A percentile compares a stretch with the other conserved stretches of the same genome.
Conservation (phyloP, 1,140 invertebrate species). For the Drosophila bocki region DNA sequence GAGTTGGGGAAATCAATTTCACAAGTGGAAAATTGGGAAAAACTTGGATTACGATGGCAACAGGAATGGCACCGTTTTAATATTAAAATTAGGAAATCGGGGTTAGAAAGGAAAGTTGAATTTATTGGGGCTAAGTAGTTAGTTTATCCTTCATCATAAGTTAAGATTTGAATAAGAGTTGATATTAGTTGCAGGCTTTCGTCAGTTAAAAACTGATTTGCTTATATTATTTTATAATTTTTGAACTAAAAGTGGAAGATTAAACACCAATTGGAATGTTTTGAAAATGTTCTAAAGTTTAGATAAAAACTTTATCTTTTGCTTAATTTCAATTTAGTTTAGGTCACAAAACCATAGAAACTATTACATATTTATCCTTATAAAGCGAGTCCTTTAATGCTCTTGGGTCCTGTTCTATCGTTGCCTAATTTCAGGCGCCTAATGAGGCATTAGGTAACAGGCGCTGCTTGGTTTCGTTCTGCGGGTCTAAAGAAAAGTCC, state of each 20-base stretch:
- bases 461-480: not conserved
- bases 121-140: not conserved
- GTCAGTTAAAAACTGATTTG: not conserved
- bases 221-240: not conserved
- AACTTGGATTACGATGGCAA: not conserved
- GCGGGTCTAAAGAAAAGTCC: conserved; percentile 9
- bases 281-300: not conserved
- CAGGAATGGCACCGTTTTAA: not conserved
- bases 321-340: not conserved
- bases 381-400: conserved; percentile 1
- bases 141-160: fast-evolving
- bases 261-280: not conserved
- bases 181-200: not conserved
- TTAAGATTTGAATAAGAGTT: no score
- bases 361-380: not conserved
- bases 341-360: not conserved
- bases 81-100: not conserved
- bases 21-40: not conserved
- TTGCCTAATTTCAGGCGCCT: conserved; percentile 54
- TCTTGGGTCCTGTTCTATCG: conserved; percentile 10
- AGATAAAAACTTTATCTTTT: not conserved
- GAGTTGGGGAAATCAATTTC: not conserved
- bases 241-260: no score
- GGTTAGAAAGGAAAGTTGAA: not conserved
- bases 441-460: conserved; percentile 67